Base-by-base conservation (phyloP, 2,888 invertebrate species). In the Dasysyrphus tricinctus region DNA sequence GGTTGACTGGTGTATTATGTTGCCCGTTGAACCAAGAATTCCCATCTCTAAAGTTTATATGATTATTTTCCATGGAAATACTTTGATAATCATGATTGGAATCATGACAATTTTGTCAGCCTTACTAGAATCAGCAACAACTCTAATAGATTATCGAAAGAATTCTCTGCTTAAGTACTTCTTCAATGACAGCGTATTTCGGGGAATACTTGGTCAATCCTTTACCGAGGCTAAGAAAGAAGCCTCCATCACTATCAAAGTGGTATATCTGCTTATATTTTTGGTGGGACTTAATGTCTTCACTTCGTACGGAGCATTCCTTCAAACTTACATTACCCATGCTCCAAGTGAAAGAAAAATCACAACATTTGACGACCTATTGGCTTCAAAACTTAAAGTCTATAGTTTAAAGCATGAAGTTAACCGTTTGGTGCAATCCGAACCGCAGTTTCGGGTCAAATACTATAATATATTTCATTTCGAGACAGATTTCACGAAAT, bases 391-490 rank as follows among this genome's bases (percentile, higher is more conserved):
- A 24, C 16, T 77, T 11, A 72, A 80, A 32, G 24, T 85, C 12
- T 42, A 56, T 6, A 76, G 67, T 9, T 67, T 69, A n/a, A 51
- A 69, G 12, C 37, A 19, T 1, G 69, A 69, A 39, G 12, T 69
- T 11, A 14, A 54, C 39, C 69, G 69, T 34, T 51, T 54, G n/a
- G 9, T 37, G 1, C 19, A 12, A 8, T 39, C 51, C 3, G 29
- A 51, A 2, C 24, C 14, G 1, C 32, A 3, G 1, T 69, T 69
- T 29, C 14, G 9, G 12, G 75, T 88, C 6, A 54, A 69, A 3
- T 91, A 91, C 72, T 67, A 72, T 0, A 32, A 80, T 0, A 89
- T 91, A 84, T 91, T 91, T 56, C 16, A 70, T 12, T 19, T 89
- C 0, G 88, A 89, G 51, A 74, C 86, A 0, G 79, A 80, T 29